Evolutionary conservation across 35 echinoderm and acorn worm genomes (phyloP), one percentile per base, ranked within the genome.

Genomic region (Lytechinus variegatus): DNA sequence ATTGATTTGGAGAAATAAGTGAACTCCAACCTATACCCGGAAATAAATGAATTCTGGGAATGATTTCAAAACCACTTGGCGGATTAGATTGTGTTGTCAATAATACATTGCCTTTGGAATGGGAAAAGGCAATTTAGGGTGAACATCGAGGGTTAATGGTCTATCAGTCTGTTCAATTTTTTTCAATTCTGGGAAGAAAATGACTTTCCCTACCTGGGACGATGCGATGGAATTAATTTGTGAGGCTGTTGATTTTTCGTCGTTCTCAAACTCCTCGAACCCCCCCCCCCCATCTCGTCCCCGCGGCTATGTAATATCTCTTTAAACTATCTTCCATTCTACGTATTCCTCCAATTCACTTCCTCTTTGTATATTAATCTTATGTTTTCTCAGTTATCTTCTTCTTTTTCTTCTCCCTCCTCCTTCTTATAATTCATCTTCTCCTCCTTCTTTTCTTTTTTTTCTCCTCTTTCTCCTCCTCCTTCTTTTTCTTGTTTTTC

Each of bases 1-100:
- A 79, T 79, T 79, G n/a, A 79, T 79, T 79, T 79, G 66, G 19
- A 79, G 66, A 79, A 79, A 79, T 79, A 79, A 79, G 33, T 44
- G 33, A 44, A 44, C 33, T 44, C 33, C 33, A 44, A 44, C 33
- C 66, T 24, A 58, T 58, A 7, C 56, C 9, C 9, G 16, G 66
- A n/a, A 79, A 79, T 79, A 79, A 79, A 79, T 79, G 66, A 79
- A 79, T 79, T 79, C 66, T 4, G 66, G 8, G 66, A 79, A 79
- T 79, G 66, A 79, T 79, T 19, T n/a, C 66, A 79, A 79, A 79
- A 79, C 66, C 66, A 79, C 14, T 3, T 24, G 66, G 14, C 66
- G 21, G 19, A 79, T 79, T 79, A 24, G 66, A 79, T 79, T 79
- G 66, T 79, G 66, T 79, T 16, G 66, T 79, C 66, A 79, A 79